phyloP scores from a whole-genome alignment of 1,140 invertebrate species.

The Drosophila dunni region DNA sequence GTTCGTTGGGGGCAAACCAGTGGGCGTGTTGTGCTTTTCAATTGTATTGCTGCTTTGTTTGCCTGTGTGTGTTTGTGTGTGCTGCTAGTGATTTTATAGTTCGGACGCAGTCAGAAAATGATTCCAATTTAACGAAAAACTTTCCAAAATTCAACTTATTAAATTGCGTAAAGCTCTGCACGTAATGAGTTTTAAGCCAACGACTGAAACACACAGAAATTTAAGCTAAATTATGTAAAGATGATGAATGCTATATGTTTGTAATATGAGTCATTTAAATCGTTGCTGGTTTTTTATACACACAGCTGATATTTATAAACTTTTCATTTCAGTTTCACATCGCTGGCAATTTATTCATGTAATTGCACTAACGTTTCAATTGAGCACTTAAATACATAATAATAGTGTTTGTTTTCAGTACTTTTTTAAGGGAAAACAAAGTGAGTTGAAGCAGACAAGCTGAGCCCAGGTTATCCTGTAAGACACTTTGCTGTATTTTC shows the following conservation, averaged over 20 bases:
- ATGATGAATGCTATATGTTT: too few relatives aligned
- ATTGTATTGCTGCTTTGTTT: constrained; percentile 12
- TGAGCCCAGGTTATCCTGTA: not conserved
- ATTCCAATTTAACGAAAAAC: not conserved
- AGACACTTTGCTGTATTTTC: too few relatives aligned
- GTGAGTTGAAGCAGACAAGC: not conserved
- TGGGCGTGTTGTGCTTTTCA: constrained; percentile 26
- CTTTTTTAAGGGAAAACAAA: not conserved
- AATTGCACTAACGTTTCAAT: constrained; percentile 48
- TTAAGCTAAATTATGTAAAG: too few relatives aligned
- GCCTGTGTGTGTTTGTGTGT: not conserved
- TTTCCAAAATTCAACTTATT: not conserved
- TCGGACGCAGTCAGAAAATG: not conserved
- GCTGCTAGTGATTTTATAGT: constrained; percentile 23
- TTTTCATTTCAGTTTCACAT: constrained; percentile 8
- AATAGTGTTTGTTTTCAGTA: constrained; percentile 14
- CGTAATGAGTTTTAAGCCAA: not conserved
- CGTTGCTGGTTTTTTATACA: too few relatives aligned
- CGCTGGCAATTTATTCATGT: constrained; percentile 17
- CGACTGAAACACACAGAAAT: too few relatives aligned
- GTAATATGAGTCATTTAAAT: too few relatives aligned
- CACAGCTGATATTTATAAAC: too few relatives aligned
- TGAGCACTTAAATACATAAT: constrained; percentile 38
- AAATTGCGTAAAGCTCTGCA: not conserved
- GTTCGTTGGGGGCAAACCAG: constrained; percentile 6